Percentiles rank a stretch among this genome's conserved stretches.
Conservation (phyloP, 2,797 vertebrate species). For the Lithobates pipiens region DNA sequence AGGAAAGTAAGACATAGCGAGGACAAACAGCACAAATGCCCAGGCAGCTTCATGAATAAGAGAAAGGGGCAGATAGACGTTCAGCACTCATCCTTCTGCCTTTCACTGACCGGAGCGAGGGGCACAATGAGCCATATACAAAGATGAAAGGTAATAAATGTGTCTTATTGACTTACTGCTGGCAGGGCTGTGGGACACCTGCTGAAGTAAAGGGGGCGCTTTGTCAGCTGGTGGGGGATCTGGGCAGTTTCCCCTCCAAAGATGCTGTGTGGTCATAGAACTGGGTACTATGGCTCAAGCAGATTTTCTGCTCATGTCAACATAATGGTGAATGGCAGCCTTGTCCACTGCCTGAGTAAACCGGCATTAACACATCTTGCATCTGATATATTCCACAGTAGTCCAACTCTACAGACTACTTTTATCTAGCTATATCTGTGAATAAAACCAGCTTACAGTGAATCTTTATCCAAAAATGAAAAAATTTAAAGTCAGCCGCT, state of each 20-base stretch:
- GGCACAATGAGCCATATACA: constrained; percentile 82
- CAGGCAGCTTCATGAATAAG: constrained; percentile 76
- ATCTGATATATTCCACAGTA: not conserved
- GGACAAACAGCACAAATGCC: constrained; percentile 82
- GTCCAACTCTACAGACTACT: too few relatives aligned
- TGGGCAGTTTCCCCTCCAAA: constrained; percentile 7
- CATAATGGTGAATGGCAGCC: not conserved
- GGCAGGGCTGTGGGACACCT: constrained; percentile 78
- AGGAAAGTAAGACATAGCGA: constrained; percentile 88
- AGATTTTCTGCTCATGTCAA: constrained; percentile 36
- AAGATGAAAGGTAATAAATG: constrained; percentile 78
- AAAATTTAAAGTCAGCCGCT: too few relatives aligned
- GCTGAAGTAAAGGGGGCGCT: constrained; percentile 70
- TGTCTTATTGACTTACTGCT: constrained; percentile 65
- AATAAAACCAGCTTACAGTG: too few relatives aligned
- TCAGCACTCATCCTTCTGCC: constrained; percentile 77
- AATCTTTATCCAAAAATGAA: too few relatives aligned
- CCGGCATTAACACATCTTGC: not conserved
- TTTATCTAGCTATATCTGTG: too few relatives aligned
- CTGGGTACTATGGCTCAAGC: constrained; percentile 27
- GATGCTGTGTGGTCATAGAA: constrained; percentile 24
- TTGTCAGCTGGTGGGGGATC: constrained; percentile 57
- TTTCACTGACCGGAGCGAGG: constrained; percentile 76
- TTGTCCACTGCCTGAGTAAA: not conserved
- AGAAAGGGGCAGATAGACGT: constrained; percentile 73